Base-by-base conservation (phyloP, 2,113 vertebrate genomes). In the Rhizomys pruinosus region DNA sequence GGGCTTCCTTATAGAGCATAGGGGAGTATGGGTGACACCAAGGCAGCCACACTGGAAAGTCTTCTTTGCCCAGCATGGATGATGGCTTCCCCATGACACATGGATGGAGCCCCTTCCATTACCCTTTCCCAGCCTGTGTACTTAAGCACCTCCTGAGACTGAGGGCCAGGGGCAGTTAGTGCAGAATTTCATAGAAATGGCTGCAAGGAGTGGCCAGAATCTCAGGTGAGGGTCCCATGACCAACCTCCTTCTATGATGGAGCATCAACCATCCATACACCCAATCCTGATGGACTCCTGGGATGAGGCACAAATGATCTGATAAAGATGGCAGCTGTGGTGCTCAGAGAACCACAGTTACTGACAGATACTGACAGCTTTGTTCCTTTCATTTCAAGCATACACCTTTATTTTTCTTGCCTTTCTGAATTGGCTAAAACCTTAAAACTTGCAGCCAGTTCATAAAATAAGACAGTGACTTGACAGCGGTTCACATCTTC, bases 401-500 rank as follows among this genome's bases (percentile, higher is more conserved):
- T 68, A 37, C 6, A 7, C 39, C 29, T 47, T 68, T 34, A 13
- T 64, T 66, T 79, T 59, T 77, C 55, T 47, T n/a, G 29, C n/a
- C 23, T 52, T 16, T 17, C 9, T 73, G 19, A 68, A 9, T 39
- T 42, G 27, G 6, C 37, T 86, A 37, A 61, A n/a, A 13, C 42
- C 1, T 37, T 32, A 15, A 0, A 52, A 52, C 47, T 15, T 27
- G 7, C 20, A 42, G 0, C 29, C 23, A 39, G 17, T 2, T 34
- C 1, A 42, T 32, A 5, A 42, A 3, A 2, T 27, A 39, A 61
- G n/a, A 27, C 23, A 3, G 59, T 34, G 23, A 12, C 16, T 16
- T 9, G 17, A 4, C 2, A 1, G 2, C 37, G 1, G 7, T 64
- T 4, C 27, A 0, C 27, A 23, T 47, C 55, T 47, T 25, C 79